Evolutionary conservation across 2,888 invertebrate species (phyloP).

Genomic region (Nephrotoma appendiculata): DNA sequence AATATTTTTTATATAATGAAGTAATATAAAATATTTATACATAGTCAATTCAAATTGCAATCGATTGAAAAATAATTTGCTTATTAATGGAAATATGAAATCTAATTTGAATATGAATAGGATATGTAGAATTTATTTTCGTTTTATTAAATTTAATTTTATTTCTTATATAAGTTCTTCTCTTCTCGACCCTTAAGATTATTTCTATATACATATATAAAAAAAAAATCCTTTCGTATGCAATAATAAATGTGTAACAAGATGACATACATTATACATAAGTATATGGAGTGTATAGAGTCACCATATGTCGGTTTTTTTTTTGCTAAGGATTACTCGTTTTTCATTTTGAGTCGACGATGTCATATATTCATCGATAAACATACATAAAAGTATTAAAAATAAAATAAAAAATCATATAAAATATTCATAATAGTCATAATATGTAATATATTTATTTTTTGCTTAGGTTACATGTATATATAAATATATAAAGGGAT

Average conservation of each 20-base stretch:
- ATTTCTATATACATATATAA: neutral
- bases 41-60: neutral
- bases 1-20: no score
- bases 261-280: no score
- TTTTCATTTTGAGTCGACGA: neutral
- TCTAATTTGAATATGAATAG: neutral
- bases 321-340: neutral
- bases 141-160: neutral
- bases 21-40: neutral
- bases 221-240: neutral
- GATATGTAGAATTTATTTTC: neutral
- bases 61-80: neutral
- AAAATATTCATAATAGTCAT: neutral
- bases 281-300: neutral
- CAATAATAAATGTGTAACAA: neutral
- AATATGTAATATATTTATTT: neutral
- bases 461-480: neutral
- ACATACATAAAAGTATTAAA: neutral
- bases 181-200: neutral
- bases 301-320: neutral
- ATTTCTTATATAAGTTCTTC: neutral
- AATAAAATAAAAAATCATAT: neutral
- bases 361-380: neutral
- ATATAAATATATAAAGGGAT: neutral
- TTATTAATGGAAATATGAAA: neutral